Conservation (phyloP, 2,113 vertebrate genomes). For the Siphamia tubifer region DNA sequence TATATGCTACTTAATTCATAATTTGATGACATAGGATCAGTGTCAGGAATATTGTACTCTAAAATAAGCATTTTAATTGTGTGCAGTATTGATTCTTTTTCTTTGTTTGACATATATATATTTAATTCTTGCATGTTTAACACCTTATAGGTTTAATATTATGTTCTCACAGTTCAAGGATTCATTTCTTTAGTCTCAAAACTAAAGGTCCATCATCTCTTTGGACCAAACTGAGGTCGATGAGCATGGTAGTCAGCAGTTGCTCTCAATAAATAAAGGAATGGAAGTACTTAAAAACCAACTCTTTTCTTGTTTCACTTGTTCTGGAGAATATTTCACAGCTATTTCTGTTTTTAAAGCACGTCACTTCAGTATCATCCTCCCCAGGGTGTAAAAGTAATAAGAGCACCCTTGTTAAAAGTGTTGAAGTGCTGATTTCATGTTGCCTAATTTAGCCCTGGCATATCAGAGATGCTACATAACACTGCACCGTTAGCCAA, state of each 20-base stretch:
- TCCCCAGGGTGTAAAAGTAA: constrained; percentile 40
- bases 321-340: constrained; percentile 9
- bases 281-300: constrained; percentile 1
- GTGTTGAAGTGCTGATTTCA: constrained; percentile 58
- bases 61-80: no score
- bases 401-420: constrained; percentile 45
- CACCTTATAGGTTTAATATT: not conserved
- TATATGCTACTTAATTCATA: not conserved
- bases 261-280: constrained; percentile 8
- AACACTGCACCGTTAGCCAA: constrained; percentile 63
- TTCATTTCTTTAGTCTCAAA: constrained; percentile 11
- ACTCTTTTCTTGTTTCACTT: constrained; percentile 3
- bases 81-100: no score
- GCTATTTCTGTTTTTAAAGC: constrained; percentile 40
- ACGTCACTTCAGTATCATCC: constrained; percentile 30
- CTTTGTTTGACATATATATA: no score
- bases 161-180: not conserved
- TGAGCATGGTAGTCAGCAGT: not conserved
- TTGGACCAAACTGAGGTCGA: not conserved
- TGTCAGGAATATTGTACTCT: not conserved
- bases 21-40: constrained; percentile 5
- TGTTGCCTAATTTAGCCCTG: constrained; percentile 58
- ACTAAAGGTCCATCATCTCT: constrained; percentile 4
- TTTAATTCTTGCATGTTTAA: not conserved
- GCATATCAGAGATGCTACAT: constrained; percentile 58